phyloP scores from a whole-genome alignment of 2,888 invertebrate genomes.

The Melieria crassipennis region DNA sequence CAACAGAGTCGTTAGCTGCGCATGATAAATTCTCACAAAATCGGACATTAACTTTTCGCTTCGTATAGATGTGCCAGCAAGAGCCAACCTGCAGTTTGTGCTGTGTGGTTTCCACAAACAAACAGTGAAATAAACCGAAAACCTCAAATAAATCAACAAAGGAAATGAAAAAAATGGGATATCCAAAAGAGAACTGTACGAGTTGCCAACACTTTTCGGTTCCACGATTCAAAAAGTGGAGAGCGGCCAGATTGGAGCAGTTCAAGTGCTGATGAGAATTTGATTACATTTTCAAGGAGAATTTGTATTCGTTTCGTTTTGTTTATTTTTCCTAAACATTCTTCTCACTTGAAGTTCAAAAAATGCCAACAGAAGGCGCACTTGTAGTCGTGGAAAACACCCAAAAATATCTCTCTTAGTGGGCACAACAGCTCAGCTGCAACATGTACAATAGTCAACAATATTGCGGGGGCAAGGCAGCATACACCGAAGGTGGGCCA shows the following conservation, averaged over 20 bases:
- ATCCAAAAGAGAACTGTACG: too few relatives aligned
- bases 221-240: too few relatives aligned
- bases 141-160: background rate
- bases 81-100: too few relatives aligned
- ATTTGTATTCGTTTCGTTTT: slow-evolving; percentile 34
- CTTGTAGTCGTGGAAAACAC: background rate
- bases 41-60: too few relatives aligned
- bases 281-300: slow-evolving; percentile 46
- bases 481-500: slow-evolving; percentile 21
- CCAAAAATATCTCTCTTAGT: too few relatives aligned
- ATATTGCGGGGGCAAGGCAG: slow-evolving; percentile 1
- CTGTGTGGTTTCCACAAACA: too few relatives aligned
- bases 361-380: background rate
- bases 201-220: too few relatives aligned
- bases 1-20: too few relatives aligned
- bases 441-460: too few relatives aligned
- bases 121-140: background rate
- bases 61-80: too few relatives aligned
- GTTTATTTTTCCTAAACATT: slow-evolving; percentile 54
- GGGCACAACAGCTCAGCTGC: too few relatives aligned
- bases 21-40: too few relatives aligned
- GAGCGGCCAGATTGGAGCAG: slow-evolving; percentile 19
- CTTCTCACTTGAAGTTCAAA: slow-evolving; percentile 50
- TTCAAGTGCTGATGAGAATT: slow-evolving; percentile 59
- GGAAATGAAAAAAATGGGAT: slow-evolving; percentile 2